phyloP scores from a whole-genome alignment of 2,888 invertebrate species.

The Dilophus febrilis region DNA sequence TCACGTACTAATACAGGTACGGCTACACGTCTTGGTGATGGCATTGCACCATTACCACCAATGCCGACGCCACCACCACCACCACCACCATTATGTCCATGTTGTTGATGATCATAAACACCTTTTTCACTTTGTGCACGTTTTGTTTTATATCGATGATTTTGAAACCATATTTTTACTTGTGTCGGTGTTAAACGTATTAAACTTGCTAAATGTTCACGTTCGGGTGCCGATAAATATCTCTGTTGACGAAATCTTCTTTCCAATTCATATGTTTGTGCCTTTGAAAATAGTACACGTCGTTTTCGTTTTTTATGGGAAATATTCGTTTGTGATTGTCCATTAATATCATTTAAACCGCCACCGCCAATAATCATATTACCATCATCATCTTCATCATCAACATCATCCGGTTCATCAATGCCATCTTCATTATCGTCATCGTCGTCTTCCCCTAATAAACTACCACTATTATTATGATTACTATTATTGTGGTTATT shows the following conservation, averaged over 20 bases:
- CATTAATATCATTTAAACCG: constrained; percentile 29
- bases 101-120: constrained; percentile 37
- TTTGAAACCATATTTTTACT: constrained; percentile 98
- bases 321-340: constrained; percentile 20
- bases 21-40: constrained; percentile 80
- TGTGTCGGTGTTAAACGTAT: constrained; percentile 95
- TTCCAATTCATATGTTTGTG: constrained; percentile 92
- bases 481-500: constrained; percentile 13
- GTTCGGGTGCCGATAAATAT: constrained; percentile 92
- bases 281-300: constrained; percentile 91
- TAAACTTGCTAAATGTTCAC: constrained; percentile 89
- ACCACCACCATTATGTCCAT: constrained; percentile 22
- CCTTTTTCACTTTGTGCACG: constrained; percentile 92
- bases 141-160: constrained; percentile 97
- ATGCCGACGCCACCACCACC: constrained; percentile 58
- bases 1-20: constrained; percentile 89
- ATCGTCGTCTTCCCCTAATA: constrained; percentile 13
- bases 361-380: constrained; percentile 29
- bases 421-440: constrained; percentile 32
- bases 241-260: constrained; percentile 88
- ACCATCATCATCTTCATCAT: constrained; percentile 16
- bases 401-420: constrained; percentile 22
- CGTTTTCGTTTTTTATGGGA: constrained; percentile 82
- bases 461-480: constrained; percentile 18
- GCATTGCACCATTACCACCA: constrained; percentile 41